A percentile compares a stretch with the other conserved stretches of the same genome.
phyloP scores from a whole-genome alignment of 2,797 vertebrate species.

The Mergus octosetaceus region DNA sequence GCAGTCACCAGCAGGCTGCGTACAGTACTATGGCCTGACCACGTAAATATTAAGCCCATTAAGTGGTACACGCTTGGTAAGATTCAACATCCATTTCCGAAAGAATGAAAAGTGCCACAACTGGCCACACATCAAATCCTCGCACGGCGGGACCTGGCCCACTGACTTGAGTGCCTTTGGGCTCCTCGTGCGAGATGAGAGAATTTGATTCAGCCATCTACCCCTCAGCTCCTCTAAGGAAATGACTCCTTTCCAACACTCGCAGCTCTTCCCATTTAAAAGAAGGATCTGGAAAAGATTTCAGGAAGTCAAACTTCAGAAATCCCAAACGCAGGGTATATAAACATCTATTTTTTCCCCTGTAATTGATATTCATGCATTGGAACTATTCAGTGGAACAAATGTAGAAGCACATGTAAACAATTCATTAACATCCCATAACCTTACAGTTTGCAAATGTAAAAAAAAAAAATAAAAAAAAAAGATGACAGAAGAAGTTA shows the following conservation, averaged over 20 bases:
- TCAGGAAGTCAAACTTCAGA: neutral
- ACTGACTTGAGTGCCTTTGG: neutral
- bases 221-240: neutral
- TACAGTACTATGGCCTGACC: neutral
- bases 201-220: neutral
- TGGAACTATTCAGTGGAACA: constrained; percentile 16
- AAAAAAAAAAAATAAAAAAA: neutral
- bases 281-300: neutral
- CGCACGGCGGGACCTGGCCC: neutral
- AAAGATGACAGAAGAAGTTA: neutral
- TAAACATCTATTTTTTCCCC: neutral
- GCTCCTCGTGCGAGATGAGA: neutral
- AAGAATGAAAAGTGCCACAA: neutral
- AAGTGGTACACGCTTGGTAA: neutral
- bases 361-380: neutral
- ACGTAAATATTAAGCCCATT: neutral
- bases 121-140: neutral
- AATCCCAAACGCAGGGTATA: neutral
- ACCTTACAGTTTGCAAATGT: neutral
- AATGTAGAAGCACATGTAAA: constrained; percentile 25
- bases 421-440: constrained; percentile 33
- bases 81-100: neutral
- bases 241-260: neutral
- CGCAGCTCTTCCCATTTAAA: neutral
- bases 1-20: neutral